Evolutionary conservation across 2,113 vertebrate genomes (phyloP).

Genomic region (Rallus limicola): DNA sequence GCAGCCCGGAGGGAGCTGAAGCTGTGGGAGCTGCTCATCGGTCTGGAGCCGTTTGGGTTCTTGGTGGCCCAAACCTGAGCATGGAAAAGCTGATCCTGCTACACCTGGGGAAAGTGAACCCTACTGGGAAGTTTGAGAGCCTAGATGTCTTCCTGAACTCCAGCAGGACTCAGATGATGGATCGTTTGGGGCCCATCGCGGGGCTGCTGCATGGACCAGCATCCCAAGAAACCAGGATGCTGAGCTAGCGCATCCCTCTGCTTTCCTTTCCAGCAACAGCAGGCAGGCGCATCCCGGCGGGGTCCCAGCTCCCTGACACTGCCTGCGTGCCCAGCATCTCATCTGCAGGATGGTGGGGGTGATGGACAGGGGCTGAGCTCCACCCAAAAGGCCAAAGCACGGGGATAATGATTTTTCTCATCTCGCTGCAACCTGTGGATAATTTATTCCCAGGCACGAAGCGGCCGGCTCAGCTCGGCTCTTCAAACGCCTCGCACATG

Average conservation of each 20-base stretch:
- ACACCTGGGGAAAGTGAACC: background rate
- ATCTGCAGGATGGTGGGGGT: background rate
- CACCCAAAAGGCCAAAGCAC: background rate
- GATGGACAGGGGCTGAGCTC: background rate
- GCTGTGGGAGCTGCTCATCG: too few relatives aligned
- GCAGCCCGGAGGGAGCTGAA: background rate
- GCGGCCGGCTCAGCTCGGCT: background rate
- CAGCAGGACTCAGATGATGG: background rate
- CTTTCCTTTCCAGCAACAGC: background rate
- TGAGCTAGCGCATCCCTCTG: rapidly evolving
- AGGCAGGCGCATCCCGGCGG: rapidly evolving
- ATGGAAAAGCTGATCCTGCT: background rate
- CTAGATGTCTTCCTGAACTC: background rate
- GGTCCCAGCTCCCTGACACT: rapidly evolving
- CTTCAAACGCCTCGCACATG: background rate
- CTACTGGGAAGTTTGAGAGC: background rate
- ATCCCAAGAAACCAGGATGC: background rate
- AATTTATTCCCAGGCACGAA: slow-evolving; percentile 54
- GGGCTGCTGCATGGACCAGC: rapidly evolving
- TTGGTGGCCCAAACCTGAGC: background rate
- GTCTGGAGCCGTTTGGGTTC: background rate
- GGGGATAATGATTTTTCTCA: background rate
- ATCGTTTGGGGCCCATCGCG: background rate
- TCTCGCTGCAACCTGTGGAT: background rate
- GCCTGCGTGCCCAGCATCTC: background rate